phyloP scores from a whole-genome alignment of 2,888 invertebrate species.

The Ptychoptera albimana region DNA sequence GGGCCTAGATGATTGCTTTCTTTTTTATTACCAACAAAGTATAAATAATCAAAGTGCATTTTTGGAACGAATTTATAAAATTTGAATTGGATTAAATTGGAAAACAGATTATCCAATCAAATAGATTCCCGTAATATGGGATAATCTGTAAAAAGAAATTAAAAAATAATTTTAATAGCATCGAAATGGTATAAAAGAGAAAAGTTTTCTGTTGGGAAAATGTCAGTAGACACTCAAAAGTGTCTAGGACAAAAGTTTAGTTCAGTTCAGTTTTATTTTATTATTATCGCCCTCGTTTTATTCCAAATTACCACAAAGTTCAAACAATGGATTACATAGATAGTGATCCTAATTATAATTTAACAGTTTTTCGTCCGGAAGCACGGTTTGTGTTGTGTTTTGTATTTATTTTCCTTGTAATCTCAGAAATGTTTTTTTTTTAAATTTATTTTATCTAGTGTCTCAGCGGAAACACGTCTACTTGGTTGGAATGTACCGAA shows the following conservation, averaged over 20 bases:
- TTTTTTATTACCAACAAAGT: no score
- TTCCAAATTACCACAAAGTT: not conserved
- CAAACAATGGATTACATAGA: not conserved
- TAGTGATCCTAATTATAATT: conserved; percentile 6
- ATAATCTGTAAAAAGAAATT: no score
- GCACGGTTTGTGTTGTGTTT: conserved; percentile 7
- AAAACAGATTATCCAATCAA: no score
- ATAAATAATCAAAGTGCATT: no score
- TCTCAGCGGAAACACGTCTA: conserved; percentile 30
- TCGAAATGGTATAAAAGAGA: no score
- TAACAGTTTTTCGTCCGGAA: conserved; percentile 10
- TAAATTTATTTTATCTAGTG: conserved; percentile 8
- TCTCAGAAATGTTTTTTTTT: no score
- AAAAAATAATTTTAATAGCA: no score
- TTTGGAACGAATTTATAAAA: no score
- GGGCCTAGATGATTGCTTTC: no score
- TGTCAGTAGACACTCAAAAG: conserved; percentile 1
- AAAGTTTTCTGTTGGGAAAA: not conserved
- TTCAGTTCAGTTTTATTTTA: not conserved
- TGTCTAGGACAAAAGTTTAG: conserved; percentile 1
- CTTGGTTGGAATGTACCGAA: conserved; percentile 64
- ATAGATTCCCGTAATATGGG: no score
- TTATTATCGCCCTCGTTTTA: not conserved
- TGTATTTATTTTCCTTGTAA: not conserved
- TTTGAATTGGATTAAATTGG: no score